Conservation (phyloP, 2,797 vertebrate species). For the Crocodylus rhombifer region DNA sequence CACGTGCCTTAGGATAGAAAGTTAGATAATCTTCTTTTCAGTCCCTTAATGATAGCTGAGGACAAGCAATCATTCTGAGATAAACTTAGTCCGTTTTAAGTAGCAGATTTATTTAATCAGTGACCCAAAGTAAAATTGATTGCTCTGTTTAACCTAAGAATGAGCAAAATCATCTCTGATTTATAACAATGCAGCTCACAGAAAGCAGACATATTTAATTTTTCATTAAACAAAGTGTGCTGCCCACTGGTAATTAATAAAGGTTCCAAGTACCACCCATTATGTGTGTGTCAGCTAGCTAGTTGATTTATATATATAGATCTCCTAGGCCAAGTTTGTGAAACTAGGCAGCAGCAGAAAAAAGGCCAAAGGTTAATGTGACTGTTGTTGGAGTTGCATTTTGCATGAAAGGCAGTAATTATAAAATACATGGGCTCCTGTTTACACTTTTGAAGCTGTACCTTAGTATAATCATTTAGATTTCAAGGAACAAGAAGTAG, state of each 20-base stretch:
- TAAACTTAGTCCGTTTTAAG: fast-evolving
- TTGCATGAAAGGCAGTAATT: neutral
- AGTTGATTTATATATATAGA: neutral
- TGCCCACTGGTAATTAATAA: neutral
- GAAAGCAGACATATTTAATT: neutral
- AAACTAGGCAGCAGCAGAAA: neutral
- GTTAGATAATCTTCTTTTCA: neutral
- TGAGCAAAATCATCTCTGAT: neutral
- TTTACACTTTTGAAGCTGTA: neutral
- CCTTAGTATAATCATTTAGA: neutral
- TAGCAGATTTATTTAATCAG: neutral
- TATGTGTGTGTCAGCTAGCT: neutral
- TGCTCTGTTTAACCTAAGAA: neutral
- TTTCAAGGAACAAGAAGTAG: neutral
- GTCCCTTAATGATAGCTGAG: neutral
- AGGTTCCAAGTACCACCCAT: fast-evolving
- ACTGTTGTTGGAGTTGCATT: neutral
- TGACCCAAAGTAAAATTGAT: neutral
- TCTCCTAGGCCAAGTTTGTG: neutral
- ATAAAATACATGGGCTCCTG: neutral
- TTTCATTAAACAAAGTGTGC: neutral
- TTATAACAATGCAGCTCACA: neutral
- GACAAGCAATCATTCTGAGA: neutral
- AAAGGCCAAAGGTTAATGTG: neutral
- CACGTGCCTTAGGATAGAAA: neutral